A percentile compares a stretch with the other conserved stretches of the same genome.
Conservation (phyloP, 2,113 vertebrate genomes). For the Nycticebus coucang region DNA sequence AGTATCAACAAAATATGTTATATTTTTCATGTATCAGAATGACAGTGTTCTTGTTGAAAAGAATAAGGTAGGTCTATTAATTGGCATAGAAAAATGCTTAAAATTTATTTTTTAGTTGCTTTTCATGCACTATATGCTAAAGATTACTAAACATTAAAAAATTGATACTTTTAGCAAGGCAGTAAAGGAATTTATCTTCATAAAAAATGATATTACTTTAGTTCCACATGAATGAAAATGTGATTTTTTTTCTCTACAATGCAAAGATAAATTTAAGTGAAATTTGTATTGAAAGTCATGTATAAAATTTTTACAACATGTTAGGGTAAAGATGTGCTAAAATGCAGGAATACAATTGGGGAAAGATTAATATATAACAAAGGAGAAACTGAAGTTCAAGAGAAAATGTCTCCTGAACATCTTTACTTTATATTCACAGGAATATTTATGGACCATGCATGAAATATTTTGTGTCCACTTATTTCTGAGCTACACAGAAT, state of each 20-base stretch:
- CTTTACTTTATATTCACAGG: conserved; percentile 10
- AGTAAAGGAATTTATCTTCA: not conserved
- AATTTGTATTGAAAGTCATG: not conserved
- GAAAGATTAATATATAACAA: not conserved
- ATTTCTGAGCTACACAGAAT: conserved; percentile 4
- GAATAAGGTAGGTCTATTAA: not conserved
- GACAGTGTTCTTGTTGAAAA: not conserved
- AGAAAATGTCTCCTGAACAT: not conserved
- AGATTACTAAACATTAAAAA: conserved; percentile 12
- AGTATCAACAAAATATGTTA: not conserved
- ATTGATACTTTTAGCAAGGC: not conserved
- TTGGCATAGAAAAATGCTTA: not conserved
- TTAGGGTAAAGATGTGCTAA: not conserved
- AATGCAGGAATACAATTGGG: not conserved
- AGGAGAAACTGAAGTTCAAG: not conserved
- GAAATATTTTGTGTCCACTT: conserved; percentile 3
- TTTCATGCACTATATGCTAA: not conserved
- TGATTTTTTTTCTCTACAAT: not conserved
- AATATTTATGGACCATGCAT: not conserved
- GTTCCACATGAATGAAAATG: not conserved
- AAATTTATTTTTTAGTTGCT: not conserved
- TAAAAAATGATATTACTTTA: not conserved
- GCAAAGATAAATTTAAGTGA: not conserved
- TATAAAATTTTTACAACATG: not conserved
- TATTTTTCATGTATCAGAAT: not conserved